phyloP scores from a whole-genome alignment of 2,888 invertebrate species.

The Zele albiditarsus region DNA sequence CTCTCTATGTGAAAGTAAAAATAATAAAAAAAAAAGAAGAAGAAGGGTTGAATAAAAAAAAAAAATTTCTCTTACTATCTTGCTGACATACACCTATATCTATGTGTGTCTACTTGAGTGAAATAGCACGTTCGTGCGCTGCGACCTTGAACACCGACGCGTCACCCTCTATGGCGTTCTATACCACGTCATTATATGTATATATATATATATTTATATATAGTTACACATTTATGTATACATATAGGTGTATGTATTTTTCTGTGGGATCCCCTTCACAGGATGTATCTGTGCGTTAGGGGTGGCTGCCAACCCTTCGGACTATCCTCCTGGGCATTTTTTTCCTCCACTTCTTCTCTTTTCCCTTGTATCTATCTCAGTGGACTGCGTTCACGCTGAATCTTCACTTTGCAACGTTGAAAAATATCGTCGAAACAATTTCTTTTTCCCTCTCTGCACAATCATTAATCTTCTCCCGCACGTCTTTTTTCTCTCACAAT shows the following conservation, averaged over 20 bases:
- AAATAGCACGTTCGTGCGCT: neutral
- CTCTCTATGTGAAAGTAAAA: neutral
- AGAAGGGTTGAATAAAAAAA: neutral
- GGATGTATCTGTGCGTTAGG: constrained; percentile 10
- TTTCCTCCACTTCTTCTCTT: neutral
- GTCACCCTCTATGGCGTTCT: constrained; percentile 44
- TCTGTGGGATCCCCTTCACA: neutral
- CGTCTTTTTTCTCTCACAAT: neutral
- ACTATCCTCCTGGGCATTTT: constrained; percentile 5
- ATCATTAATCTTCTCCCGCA: neutral
- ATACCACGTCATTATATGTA: constrained; percentile 45
- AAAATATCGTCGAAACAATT: constrained; percentile 1
- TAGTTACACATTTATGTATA: neutral
- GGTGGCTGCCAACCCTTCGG: constrained; percentile 13
- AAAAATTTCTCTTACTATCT: neutral
- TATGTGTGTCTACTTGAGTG: neutral
- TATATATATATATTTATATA: neutral
- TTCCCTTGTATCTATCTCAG: neutral
- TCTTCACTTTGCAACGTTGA: constrained; percentile 7
- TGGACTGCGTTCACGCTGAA: neutral
- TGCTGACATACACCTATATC: neutral
- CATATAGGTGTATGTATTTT: neutral
- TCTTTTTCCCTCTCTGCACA: neutral
- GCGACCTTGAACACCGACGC: constrained; percentile 32
- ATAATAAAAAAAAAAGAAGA: neutral